Percentiles rank a stretch among this genome's conserved stretches.
Conservation (phyloP, 2,888 invertebrate genomes). For the Chloroclysta siterata region DNA sequence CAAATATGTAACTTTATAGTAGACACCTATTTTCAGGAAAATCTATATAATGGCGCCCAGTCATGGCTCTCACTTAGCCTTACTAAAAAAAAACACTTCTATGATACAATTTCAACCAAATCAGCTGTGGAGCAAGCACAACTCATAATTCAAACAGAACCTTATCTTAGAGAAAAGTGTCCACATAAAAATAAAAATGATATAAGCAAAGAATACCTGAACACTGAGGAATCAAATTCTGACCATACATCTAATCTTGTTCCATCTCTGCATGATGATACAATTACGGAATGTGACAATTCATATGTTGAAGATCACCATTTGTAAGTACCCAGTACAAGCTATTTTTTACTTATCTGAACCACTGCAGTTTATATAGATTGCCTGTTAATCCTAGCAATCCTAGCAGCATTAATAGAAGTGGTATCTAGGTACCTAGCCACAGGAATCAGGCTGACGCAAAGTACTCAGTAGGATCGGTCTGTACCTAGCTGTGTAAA, state of each 20-base stretch:
- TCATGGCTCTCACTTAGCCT: conserved; percentile 67
- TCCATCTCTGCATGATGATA: conserved; percentile 14
- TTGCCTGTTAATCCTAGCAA: too few species aligned
- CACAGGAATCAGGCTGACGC: too few species aligned
- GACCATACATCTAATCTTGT: background rate
- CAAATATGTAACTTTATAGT: background rate
- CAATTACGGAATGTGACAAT: conserved; percentile 11
- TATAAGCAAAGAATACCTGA: conserved; percentile 9
- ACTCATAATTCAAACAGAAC: conserved; percentile 58
- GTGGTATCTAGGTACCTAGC: too few species aligned
- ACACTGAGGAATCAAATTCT: background rate
- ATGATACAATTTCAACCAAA: conserved; percentile 37
- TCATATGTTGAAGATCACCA: conserved; percentile 13
- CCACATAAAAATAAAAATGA: conserved; percentile 5
- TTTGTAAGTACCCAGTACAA: conserved; percentile 8
- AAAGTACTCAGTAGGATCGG: too few species aligned
- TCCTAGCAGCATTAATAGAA: too few species aligned
- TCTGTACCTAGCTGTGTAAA: too few species aligned
- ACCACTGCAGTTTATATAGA: background rate
- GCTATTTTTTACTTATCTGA: too few species aligned
- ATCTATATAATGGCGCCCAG: conserved; percentile 57
- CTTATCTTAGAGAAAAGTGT: conserved; percentile 56
- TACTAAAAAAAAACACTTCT: conserved; percentile 58
- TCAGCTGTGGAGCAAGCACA: conserved; percentile 43
- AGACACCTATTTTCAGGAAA: conserved; percentile 47